A percentile compares a stretch with the other conserved stretches of the same genome.
These are phyloP conservation scores for Sycon ciliatum DNA, from an alignment of 37 sponge, comb jelly and placozoan genomes.

Conservation along the genomic window DNA sequence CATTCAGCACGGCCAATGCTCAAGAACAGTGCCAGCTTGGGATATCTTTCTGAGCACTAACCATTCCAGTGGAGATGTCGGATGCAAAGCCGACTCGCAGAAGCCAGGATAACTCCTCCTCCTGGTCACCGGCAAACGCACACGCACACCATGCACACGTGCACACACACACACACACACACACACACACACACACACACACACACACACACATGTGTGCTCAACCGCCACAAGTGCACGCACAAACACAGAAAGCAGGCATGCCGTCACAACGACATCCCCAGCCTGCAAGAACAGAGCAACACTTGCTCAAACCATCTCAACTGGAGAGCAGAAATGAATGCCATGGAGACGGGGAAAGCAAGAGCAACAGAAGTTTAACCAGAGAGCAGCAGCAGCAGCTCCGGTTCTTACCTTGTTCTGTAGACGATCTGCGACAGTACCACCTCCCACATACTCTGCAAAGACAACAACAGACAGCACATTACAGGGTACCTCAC, in stretches of 20 bases:
- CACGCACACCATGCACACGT: slow-evolving; percentile 6
- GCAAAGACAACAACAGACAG: background rate
- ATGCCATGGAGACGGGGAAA: no score
- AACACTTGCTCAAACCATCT: no score
- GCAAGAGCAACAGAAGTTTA: no score
- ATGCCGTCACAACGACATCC: background rate
- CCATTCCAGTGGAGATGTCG: slow-evolving; percentile 89
- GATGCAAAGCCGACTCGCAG: slow-evolving; percentile 49
- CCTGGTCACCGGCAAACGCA: slow-evolving; percentile 15
- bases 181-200: slow-evolving; percentile 16
- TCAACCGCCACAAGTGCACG: background rate
- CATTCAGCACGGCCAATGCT: no score
- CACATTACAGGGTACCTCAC: no score
- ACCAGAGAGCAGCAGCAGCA: no score
- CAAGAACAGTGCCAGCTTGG: no score
- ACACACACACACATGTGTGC: slow-evolving; percentile 2
- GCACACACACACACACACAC: slow-evolving; percentile 15
- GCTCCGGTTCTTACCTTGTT: no score
- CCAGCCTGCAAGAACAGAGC: background rate
- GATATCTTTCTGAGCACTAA: no score
- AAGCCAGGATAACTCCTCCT: slow-evolving; percentile 50
- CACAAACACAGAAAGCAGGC: background rate
- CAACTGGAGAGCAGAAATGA: no score
- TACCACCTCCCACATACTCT: slow-evolving; percentile 78
- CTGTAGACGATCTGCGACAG: no score